phyloP scores from a whole-genome alignment of 2,888 invertebrate genomes.

The Litoditis marina region DNA sequence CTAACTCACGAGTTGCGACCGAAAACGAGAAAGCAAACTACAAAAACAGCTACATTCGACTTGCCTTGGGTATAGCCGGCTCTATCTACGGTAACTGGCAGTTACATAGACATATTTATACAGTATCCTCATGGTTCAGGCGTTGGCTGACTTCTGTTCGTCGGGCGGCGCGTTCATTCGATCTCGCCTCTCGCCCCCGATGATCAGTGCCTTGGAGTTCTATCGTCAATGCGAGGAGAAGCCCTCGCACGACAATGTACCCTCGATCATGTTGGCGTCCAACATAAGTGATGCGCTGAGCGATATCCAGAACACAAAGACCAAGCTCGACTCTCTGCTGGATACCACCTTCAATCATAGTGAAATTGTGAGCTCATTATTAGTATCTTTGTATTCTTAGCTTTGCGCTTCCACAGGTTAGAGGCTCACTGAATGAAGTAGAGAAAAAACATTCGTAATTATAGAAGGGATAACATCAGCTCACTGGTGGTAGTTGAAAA shows the following conservation, averaged over 20 bases:
- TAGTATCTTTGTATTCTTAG: not conserved
- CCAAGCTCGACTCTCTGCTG: slow-evolving; percentile 47
- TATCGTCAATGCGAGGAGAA: slow-evolving; percentile 42
- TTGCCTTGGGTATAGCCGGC: too few relatives aligned
- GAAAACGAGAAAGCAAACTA: too few relatives aligned
- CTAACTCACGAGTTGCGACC: too few relatives aligned
- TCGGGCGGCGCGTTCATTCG: slow-evolving; percentile 45
- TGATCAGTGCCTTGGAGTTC: slow-evolving; percentile 50
- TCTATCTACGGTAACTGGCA: too few relatives aligned
- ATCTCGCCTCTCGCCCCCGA: slow-evolving; percentile 29
- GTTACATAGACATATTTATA: too few relatives aligned
- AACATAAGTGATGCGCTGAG: slow-evolving; percentile 36
- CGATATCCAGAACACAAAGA: slow-evolving; percentile 38
- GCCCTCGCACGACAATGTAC: slow-evolving; percentile 42
- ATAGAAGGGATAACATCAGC: too few relatives aligned
- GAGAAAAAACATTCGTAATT: too few relatives aligned
- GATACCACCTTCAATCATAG: slow-evolving; percentile 48
- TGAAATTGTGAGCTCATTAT: slow-evolving; percentile 39
- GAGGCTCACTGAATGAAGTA: too few relatives aligned
- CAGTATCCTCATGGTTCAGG: slow-evolving; percentile 26
- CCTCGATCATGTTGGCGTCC: slow-evolving; percentile 17
- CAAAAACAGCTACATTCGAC: too few relatives aligned
- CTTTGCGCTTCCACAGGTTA: too few relatives aligned
- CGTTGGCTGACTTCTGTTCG: slow-evolving; percentile 51
- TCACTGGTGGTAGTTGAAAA: too few relatives aligned